Evolutionary conservation across 2,797 vertebrate genomes (phyloP).

Genomic region (Premnoplex brunnescens): DNA sequence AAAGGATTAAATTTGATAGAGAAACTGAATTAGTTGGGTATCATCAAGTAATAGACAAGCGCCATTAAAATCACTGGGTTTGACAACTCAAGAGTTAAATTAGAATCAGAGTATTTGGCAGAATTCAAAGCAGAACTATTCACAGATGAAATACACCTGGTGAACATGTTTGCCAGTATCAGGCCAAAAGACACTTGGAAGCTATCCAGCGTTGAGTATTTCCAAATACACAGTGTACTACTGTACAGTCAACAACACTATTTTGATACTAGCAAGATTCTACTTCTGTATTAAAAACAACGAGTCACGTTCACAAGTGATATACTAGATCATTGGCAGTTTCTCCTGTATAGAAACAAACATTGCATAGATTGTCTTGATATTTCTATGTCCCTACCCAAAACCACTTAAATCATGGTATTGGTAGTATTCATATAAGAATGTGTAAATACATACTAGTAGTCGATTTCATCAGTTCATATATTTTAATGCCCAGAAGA

Average conservation of each 20-base stretch:
- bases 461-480: not conserved
- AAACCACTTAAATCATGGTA: not conserved
- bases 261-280: not conserved
- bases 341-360: not conserved
- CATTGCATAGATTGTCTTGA: not conserved
- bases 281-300: not conserved
- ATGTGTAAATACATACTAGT: not conserved
- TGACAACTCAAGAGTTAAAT: conserved; percentile 16
- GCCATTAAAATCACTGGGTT: not conserved
- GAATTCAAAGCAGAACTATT: conserved; percentile 13
- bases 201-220: not conserved
- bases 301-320: not conserved
- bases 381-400: not conserved
- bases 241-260: not conserved
- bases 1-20: not conserved
- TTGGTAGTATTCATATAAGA: not conserved
- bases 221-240: conserved; percentile 42
- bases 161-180: conserved; percentile 6
- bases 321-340: not conserved
- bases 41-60: not conserved
- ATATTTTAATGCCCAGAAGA: not conserved
- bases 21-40: not conserved
- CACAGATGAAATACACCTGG: conserved; percentile 48
- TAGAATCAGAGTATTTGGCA: not conserved
- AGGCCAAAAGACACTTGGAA: conserved; percentile 46